phyloP scores from a whole-genome alignment of 2,113 vertebrate genomes.

The Rostratula benghalensis region DNA sequence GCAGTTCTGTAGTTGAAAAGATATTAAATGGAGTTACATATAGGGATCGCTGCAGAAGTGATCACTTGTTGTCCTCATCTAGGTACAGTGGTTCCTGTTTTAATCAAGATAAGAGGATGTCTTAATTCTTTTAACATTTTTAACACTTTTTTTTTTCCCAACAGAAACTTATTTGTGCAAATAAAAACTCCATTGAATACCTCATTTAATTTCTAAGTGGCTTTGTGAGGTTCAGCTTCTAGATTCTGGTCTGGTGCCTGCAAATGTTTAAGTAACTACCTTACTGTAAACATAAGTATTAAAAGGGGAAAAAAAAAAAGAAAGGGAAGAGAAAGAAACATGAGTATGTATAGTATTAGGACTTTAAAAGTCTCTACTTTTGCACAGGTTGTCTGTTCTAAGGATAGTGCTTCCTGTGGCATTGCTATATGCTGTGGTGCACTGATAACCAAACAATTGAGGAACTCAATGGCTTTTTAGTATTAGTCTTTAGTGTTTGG shows the following conservation, averaged over 20 bases:
- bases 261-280: neutral
- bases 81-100: neutral
- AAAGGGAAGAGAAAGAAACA: neutral
- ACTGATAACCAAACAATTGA: neutral
- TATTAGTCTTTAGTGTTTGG: neutral
- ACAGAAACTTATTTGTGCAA: neutral
- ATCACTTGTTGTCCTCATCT: rapidly evolving
- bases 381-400: neutral
- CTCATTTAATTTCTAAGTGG: neutral
- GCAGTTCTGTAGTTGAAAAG: neutral
- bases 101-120: neutral
- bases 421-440: neutral
- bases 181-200: neutral
- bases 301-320: neutral
- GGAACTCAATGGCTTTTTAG: neutral
- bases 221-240: neutral
- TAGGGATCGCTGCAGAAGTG: rapidly evolving
- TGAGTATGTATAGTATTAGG: neutral
- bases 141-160: too few relatives aligned
- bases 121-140: neutral
- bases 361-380: neutral
- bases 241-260: neutral
- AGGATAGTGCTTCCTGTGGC: neutral
- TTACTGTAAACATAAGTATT: neutral
- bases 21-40: neutral